These are phyloP conservation scores for Ladona fulva DNA, from an alignment of 1,140 invertebrate species.

Conservation along the genomic window DNA sequence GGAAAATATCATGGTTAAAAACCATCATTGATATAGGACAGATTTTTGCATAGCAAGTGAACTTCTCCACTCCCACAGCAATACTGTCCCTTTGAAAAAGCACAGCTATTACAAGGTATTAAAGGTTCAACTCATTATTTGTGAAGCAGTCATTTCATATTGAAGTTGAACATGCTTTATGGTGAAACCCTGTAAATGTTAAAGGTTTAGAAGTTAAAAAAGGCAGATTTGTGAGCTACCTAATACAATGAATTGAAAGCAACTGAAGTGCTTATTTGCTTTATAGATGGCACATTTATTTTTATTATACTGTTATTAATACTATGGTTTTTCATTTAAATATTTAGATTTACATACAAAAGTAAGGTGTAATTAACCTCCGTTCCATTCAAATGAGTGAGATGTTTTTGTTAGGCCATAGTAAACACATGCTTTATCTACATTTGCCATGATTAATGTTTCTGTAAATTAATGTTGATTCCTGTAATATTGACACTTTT, in stretches of 20 bases:
- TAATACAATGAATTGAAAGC: neutral
- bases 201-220: neutral
- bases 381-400: neutral
- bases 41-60: neutral
- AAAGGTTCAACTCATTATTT: slow-evolving; percentile 1
- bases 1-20: neutral
- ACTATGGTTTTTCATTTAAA: neutral
- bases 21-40: neutral
- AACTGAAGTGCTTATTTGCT: neutral
- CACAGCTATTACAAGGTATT: neutral
- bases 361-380: neutral
- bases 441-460: neutral
- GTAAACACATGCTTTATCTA: neutral
- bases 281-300: slow-evolving; percentile 10
- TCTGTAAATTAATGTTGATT: neutral
- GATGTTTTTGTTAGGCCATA: neutral
- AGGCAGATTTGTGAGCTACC: neutral
- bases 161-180: slow-evolving; percentile 15
- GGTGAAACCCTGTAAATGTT: neutral
- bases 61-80: neutral
- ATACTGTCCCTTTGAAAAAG: neutral
- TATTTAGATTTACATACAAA: neutral
- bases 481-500: neutral
- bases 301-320: neutral
- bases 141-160: slow-evolving; percentile 15